Percentiles rank a stretch among this genome's conserved stretches.
Conservation (phyloP, 2,797 vertebrate species). For the Smutsia gigantea region DNA sequence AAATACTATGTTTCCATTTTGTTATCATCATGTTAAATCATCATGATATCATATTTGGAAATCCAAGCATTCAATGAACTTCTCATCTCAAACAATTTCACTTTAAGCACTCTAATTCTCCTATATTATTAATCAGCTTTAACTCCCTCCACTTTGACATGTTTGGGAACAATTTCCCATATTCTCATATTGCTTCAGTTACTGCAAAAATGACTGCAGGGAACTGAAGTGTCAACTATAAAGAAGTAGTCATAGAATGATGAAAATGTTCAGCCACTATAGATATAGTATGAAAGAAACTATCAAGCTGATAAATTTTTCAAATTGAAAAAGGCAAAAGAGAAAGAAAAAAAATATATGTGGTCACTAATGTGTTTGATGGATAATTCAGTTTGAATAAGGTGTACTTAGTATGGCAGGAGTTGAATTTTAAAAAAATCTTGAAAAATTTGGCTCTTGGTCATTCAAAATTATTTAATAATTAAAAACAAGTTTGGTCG, state of each 20-base stretch:
- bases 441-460: neutral
- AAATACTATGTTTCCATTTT: neutral
- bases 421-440: neutral
- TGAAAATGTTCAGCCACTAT: neutral
- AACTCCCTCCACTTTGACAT: neutral
- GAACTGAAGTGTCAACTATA: neutral
- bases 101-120: neutral
- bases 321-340: neutral
- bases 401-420: neutral
- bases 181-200: neutral
- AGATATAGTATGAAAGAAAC: neutral
- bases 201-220: neutral
- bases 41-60: neutral
- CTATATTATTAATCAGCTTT: neutral
- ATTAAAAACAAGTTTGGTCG: slow-evolving; percentile 11
- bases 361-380: neutral
- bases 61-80: neutral
- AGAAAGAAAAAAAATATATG: neutral
- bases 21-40: neutral
- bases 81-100: neutral
- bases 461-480: neutral
- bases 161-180: neutral
- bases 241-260: neutral
- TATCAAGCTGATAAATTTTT: neutral
- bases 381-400: neutral